These are phyloP conservation scores for Rhagium mordax DNA, from an alignment of 2,888 invertebrate genomes.

Conservation along the genomic window DNA sequence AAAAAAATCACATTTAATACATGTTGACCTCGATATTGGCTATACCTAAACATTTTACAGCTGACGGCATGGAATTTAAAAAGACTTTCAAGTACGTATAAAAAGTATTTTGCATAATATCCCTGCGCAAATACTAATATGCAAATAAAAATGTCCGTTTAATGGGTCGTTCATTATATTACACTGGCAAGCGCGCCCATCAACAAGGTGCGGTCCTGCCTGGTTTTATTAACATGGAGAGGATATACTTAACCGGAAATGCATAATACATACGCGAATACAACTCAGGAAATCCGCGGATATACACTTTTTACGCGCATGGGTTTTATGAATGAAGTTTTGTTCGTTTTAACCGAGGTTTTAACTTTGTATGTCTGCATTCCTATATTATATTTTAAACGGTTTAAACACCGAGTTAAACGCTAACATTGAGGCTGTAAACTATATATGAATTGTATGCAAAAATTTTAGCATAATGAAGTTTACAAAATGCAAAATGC, in stretches of 20 bases:
- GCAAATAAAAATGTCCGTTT: constrained; percentile 6
- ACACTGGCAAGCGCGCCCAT: neutral
- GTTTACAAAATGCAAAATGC: no score
- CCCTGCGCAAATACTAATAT: constrained; percentile 2
- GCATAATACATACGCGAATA: constrained; percentile 5
- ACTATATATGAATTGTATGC: no score
- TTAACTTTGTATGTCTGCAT: neutral
- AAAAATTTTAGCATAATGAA: no score
- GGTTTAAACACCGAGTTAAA: no score
- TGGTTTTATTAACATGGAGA: neutral
- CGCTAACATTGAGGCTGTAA: no score
- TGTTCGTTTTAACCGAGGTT: neutral
- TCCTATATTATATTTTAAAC: no score
- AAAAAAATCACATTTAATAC: neutral
- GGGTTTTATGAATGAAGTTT: constrained; percentile 22
- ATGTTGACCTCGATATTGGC: neutral
- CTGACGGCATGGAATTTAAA: neutral
- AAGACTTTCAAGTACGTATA: neutral
- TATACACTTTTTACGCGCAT: constrained; percentile 12
- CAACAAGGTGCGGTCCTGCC: neutral
- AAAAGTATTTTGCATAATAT: constrained; percentile 21
- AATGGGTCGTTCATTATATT: constrained; percentile 5
- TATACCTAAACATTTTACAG: neutral
- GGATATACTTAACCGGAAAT: constrained; percentile 11
- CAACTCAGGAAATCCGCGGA: constrained; percentile 21